Evolutionary conservation across 2,113 vertebrate species (phyloP).

Genomic region (Mustela nigripes): DNA sequence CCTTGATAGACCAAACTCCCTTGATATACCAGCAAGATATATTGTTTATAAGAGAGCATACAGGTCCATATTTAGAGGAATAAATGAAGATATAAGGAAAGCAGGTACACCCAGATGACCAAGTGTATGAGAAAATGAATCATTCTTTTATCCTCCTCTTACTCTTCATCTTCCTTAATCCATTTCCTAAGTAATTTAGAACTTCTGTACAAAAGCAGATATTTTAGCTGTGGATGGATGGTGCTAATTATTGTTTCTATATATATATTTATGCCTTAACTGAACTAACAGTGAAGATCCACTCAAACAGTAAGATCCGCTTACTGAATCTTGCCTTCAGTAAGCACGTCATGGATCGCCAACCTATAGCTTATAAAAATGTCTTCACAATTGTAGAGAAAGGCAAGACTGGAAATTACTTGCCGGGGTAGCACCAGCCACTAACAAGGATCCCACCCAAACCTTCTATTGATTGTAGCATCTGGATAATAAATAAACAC

Average conservation of each 20-base stretch:
- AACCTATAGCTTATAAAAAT: not conserved
- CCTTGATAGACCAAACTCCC: too few relatives aligned
- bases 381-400: not conserved
- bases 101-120: not conserved
- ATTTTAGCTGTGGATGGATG: not conserved
- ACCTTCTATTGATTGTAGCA: not conserved
- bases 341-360: not conserved
- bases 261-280: not conserved
- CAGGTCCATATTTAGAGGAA: not conserved
- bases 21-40: not conserved
- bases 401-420: not conserved
- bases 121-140: not conserved
- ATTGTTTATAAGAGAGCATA: not conserved
- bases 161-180: not conserved
- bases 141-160: not conserved
- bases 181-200: not conserved
- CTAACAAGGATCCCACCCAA: not conserved
- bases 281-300: not conserved
- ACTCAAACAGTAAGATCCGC: too few relatives aligned
- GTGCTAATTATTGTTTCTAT: not conserved
- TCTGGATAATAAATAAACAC: not conserved
- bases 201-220: not conserved
- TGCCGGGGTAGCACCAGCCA: not conserved
- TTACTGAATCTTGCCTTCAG: not conserved
- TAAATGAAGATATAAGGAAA: not conserved